phyloP scores from a whole-genome alignment of 2,113 vertebrate genomes.

The Coturnix japonica region DNA sequence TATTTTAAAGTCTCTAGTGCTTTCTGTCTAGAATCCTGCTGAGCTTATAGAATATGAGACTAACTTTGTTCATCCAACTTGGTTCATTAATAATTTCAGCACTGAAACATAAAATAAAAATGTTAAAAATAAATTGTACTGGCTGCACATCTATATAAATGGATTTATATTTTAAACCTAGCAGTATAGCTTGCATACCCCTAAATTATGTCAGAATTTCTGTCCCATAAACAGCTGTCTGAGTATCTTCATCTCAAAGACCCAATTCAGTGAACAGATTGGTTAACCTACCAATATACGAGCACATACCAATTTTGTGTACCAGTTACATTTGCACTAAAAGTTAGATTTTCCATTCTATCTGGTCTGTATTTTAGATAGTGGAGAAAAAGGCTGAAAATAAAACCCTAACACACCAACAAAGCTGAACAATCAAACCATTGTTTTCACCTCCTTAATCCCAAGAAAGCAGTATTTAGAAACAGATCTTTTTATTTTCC shows the following conservation, averaged over 20 bases:
- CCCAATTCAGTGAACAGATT: not conserved
- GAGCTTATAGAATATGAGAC: not conserved
- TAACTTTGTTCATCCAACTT: not conserved
- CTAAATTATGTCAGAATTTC: constrained; percentile 40
- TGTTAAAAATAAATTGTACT: not conserved
- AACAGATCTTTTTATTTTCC: not conserved
- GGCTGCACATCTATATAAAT: constrained; percentile 24
- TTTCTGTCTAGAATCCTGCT: not conserved
- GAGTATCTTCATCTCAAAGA: not conserved
- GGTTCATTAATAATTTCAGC: not conserved
- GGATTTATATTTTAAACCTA: constrained; percentile 31
- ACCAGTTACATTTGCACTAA: not conserved
- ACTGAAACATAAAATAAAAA: not conserved
- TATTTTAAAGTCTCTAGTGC: not conserved
- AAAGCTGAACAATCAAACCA: not conserved
- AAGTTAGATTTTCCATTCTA: constrained; percentile 24
- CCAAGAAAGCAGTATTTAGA: not conserved
- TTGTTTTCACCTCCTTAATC: not conserved
- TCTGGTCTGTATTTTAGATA: not conserved
- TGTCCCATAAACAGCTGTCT: constrained; percentile 20
- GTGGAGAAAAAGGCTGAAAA: not conserved
- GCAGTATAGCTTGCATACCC: not conserved
- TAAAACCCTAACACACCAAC: not conserved
- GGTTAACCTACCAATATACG: constrained; percentile 24
- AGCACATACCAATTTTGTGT: constrained; percentile 46